Evolutionary conservation across 1,140 invertebrate species (phyloP), one percentile per base, ranked within the genome.

Genomic region (Brachionus manjavacas): DNA sequence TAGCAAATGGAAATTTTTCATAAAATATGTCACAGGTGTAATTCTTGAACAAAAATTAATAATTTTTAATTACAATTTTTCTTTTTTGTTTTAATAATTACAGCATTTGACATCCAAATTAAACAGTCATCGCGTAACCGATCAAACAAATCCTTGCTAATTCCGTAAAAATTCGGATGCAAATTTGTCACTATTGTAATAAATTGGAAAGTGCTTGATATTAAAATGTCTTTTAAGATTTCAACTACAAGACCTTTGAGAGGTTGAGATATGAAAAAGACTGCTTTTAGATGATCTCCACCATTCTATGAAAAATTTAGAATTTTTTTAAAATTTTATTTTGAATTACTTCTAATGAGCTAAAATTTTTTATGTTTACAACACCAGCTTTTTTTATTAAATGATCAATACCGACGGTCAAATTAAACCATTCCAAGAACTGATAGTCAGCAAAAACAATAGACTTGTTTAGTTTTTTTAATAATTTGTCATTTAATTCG

Each of bases 11-110:
- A 81, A 81, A 81, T 64, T 68, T 81, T 68, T 81, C 79, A 25
- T 81, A 81, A 31, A 81, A 64, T 23, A 81, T 68, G 39, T 81
- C 79, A 43, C 79, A 81, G 39, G 79, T 81, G 79, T 41, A 81
- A 64, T 81, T 81, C 79, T 81, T 80, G 6, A 80, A n/a, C 9
- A 60, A 80, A 23, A 28, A 3, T 35, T 39, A 0, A 80, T 20
- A 23, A 28, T 3, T 39, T 41, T 55, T 28, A n/a, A n/a, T n/a
- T n/a, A n/a, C n/a, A n/a, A n/a, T n/a, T n/a, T n/a, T n/a, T n/a
- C n/a, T n/a, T 41, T 25, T 8, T 70, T 14, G 4, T 1, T 41
- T 25, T 4, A 64, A 35, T 35, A 35, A 3, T 23, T 64, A 81
- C 79, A 3, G 79, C 79, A 39, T 81, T 46, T 9, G 52, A 60